Evolutionary conservation across 2,888 invertebrate species (phyloP).

Genomic region (Protophormia terraenovae): DNA sequence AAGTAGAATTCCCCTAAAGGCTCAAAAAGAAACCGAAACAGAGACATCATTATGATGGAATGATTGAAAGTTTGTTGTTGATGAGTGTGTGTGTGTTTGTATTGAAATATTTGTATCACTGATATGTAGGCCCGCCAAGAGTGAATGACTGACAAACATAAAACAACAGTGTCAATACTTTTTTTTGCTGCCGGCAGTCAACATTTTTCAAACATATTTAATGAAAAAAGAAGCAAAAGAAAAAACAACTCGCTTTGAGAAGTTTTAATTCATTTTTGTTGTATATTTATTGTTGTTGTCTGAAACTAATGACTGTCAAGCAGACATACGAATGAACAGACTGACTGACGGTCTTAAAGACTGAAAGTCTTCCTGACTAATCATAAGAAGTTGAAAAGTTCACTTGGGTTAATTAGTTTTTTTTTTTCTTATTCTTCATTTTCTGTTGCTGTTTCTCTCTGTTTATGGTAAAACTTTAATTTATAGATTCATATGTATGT

Average conservation of each 20-base stretch:
- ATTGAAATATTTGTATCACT: not conserved
- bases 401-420: constrained; percentile 65
- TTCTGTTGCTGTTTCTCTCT: not conserved
- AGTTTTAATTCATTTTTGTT: constrained; percentile 52
- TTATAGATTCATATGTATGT: constrained; percentile 2
- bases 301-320: too few species aligned
- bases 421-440: not conserved
- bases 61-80: constrained; percentile 14
- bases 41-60: not conserved
- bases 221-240: not conserved
- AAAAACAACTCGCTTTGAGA: not conserved
- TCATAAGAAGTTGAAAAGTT: constrained; percentile 65
- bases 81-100: too few species aligned
- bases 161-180: constrained; percentile 20
- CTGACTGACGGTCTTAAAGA: not conserved
- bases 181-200: not conserved
- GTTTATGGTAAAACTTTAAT: not conserved
- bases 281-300: not conserved
- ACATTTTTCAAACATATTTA: not conserved
- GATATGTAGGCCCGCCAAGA: not conserved
- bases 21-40: not conserved
- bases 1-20: not conserved
- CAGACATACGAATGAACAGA: not conserved
- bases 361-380: constrained; percentile 36
- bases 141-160: not conserved